Base-by-base conservation (phyloP, 2,797 vertebrate genomes). In the Myotis pilosus region DNA sequence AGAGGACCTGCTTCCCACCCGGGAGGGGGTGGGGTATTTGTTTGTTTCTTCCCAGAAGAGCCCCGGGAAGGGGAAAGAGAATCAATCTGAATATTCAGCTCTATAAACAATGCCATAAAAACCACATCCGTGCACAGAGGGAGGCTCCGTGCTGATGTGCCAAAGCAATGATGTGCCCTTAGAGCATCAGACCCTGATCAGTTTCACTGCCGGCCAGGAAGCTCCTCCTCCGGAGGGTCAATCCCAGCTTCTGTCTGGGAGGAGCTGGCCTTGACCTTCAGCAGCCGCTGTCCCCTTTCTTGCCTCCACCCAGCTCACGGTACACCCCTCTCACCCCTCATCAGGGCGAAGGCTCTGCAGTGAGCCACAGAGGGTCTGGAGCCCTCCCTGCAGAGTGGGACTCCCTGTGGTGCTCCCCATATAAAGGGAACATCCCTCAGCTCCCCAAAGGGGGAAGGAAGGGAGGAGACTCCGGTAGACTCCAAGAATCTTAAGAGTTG, bases 81-180 rank as follows among this genome's bases (percentile, higher is more conserved):
- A 98, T 98, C 98, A 97, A 97, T 98, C 95, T 96, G 97, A 98
- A 98, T 98, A 98, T 98, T 98, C 97, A 98, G 95, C 93, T 97
- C 96, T 97, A 97, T 98, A 98, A 98, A 98, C 98, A 98, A 97
- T 97, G 97, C 97, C 97, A 98, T 98, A 98, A 98, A 98, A 98
- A 97, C 98, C 97, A 97, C 97, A 98, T 98, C 97, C 97, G 97
- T 98, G 98, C 98, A 94, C 96, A 96, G 96, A 96, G 94, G 96
- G 97, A 98, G 96, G 96, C 97, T 90, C 91, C 49, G 94, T 66
- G 87, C 96, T 98, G 97, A 98, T 97, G 97, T 96, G 95, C 97
- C 92, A 96, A 98, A 97, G 98, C 97, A 97, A 97, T 96, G 97
- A 97, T 97, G 95, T 94, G 95, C 47, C 66, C 94, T 98, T 94